Evolutionary conservation across 1,140 invertebrate species (phyloP), one percentile per base, ranked within the genome.

Genomic region (Philopotamus ludificatus): DNA sequence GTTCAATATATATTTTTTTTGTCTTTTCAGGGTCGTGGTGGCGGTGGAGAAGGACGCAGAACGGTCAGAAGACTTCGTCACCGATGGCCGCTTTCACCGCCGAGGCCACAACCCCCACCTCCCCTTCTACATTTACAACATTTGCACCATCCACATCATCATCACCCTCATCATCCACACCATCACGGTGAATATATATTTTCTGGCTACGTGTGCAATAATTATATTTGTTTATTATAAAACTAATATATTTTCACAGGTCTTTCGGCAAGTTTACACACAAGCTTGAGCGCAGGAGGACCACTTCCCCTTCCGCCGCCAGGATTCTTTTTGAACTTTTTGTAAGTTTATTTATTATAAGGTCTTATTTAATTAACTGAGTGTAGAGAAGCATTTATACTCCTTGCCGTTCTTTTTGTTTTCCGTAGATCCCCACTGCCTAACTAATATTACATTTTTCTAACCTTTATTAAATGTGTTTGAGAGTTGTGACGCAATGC

Each of bases 301-400:
- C 80, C 73, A 58, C 72, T 77, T 68, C 77, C 75, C 51, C 75
- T 80, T 71, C 80, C 77, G n/a, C 58, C 62, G 1, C 81, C 85
- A 34, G 88, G 89, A 70, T 88, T 91, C 72, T 79, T 92, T 41
- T 79, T 92, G 16, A 90, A 92, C 75, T 91, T 93, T 82, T 78
- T 93, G 89, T 92, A 82, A 85, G 89, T 78, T 59, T 39, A 44
- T 59, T 49, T 68, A 50, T 71, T 25, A 71, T 63, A 63, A 66
- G 28, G 8, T 16, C 18, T 47, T 20, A 47, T 47, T 47, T 47
- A 47, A 16, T 47, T 47, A 9, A 47, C 18, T 34, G 28, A 12
- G 12, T n/a, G n/a, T n/a, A n/a, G n/a, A n/a, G n/a, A n/a, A n/a
- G n/a, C n/a, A n/a, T n/a, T n/a, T n/a, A n/a, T n/a, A n/a, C n/a